phyloP scores from a whole-genome alignment of 1,140 invertebrate species.

The Nilaparvata lugens region DNA sequence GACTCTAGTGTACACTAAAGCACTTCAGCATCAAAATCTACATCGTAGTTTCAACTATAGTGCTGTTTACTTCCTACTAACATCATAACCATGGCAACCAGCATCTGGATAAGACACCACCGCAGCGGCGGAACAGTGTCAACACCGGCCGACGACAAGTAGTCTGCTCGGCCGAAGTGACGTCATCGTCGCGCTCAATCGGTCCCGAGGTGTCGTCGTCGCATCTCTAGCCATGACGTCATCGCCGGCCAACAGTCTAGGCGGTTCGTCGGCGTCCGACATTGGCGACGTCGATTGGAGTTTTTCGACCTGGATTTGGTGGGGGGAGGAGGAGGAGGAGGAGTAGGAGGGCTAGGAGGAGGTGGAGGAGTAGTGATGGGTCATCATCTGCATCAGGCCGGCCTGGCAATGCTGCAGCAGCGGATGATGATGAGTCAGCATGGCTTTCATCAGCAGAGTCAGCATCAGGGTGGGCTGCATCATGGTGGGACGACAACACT shows the following conservation, averaged over 20 bases:
- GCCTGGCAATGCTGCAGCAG: conserved; percentile 31
- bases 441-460: background rate
- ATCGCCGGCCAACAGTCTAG: conserved; percentile 48
- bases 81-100: conserved; percentile 5
- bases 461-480: conserved; percentile 25
- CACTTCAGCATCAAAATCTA: no score
- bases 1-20: no score
- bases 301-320: conserved; percentile 61
- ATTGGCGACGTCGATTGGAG: conserved; percentile 64
- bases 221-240: conserved; percentile 34
- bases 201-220: conserved; percentile 32
- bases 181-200: no score
- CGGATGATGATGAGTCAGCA: conserved; percentile 31
- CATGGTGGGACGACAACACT: conserved; percentile 28
- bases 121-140: background rate
- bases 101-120: conserved; percentile 10
- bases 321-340: conserved; percentile 10
- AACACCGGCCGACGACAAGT: conserved; percentile 31
- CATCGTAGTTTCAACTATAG: no score
- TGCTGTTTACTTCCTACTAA: no score
- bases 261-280: conserved; percentile 51
- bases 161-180: conserved; percentile 63
- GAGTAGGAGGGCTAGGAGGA: no score
- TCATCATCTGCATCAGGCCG: conserved; percentile 17
- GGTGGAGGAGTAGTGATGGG: no score